Evolutionary conservation across 1,140 invertebrate genomes (phyloP).

Genomic region (Cydia strobilella): DNA sequence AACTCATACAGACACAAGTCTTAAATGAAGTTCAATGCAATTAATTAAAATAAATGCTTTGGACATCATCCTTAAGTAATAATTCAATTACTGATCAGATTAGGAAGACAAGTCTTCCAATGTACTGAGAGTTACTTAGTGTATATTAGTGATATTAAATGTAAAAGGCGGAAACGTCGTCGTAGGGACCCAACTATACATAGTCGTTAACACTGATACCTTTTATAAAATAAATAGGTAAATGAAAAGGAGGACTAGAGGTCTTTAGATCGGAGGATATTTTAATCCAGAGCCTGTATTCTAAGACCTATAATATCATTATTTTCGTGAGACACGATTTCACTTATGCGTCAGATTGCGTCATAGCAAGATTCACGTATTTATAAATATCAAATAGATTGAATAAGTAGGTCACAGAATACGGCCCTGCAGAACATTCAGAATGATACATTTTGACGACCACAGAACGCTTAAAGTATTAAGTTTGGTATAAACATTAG

Average conservation of each 20-base stretch:
- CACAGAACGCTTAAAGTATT: conserved; percentile 12
- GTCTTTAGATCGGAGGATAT: background rate
- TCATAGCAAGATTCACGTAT: background rate
- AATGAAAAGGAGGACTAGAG: background rate
- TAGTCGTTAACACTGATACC: background rate
- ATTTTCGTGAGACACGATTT: background rate
- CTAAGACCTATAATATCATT: background rate
- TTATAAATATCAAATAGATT: background rate
- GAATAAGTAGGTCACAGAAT: background rate
- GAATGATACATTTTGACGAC: background rate
- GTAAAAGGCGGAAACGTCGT: conserved; percentile 21
- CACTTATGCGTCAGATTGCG: background rate
- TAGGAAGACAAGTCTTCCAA: conserved; percentile 29
- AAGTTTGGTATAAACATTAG: conserved; percentile 13
- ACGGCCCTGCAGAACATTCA: background rate
- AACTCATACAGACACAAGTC: conserved; percentile 16
- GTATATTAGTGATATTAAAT: conserved; percentile 9
- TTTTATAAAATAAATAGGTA: background rate
- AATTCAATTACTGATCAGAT: conserved; percentile 1
- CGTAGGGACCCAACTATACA: conserved; percentile 9
- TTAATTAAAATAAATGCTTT: conserved; percentile 25
- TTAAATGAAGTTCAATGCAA: conserved; percentile 20
- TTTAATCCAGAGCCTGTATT: background rate
- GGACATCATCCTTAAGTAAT: conserved; percentile 19
- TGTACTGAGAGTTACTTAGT: conserved; percentile 12